Evolutionary conservation across 2,888 invertebrate species (phyloP), one percentile per base, ranked within the genome.

Genomic region (Plagodis dolabraria): DNA sequence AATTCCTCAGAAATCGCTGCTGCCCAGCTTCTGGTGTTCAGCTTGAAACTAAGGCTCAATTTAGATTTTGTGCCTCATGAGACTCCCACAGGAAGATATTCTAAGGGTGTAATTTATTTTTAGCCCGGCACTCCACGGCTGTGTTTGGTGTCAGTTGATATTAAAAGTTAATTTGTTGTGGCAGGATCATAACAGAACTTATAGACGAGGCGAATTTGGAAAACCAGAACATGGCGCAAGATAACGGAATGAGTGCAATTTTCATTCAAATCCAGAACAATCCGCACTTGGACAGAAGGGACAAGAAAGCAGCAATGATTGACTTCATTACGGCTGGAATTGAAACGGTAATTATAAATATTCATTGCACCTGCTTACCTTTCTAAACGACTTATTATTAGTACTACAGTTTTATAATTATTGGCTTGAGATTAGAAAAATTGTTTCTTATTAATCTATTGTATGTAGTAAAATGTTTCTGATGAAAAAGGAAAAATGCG

Each of bases 281-380:
- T 48, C 94, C 95, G 34, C 94, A 94, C 61, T 87, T 97, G 47
- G 97, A 97, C 75, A 94, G 95, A 75, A 92, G 95, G 52, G 97
- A 98, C 77, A 97, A 97, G 84, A 96, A 96, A 76, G 96, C 97
- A 0, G 96, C 96, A 0, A 95, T 97, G 53, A 96, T 97, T 47
- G 97, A 98, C 86, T 97, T 97, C 75, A 96, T 97, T 71, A 96
- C 97, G 6, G 97, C 97, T 40, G 97, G 97, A 48, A 97, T 97
- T 77, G 96, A 97, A 83, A 97, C 97, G 79, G 96, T 97, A 82
- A 33, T 6, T 10, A 34, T 9, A 33, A 33, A 36, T 36, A 7
- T 44, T 44, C 5, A 22, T 22, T 2, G 2, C 22, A 2, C 4
- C 4, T 22, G 4, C 22, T 4, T 22, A 22, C 22, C 22, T 22